Conservation (phyloP, 2,113 vertebrate genomes). For the Condylura cristata region DNA sequence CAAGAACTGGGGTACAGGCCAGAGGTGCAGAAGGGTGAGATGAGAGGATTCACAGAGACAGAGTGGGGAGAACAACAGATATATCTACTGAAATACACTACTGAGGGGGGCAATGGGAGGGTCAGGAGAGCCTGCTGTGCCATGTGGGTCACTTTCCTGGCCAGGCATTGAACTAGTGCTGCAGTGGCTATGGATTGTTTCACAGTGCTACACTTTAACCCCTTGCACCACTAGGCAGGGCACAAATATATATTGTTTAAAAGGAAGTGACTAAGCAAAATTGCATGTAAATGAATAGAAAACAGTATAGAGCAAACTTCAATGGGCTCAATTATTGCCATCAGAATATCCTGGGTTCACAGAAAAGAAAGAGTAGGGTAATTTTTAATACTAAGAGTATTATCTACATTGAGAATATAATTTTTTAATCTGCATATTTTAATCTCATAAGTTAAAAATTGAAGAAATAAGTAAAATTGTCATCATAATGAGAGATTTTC, state of each 20-base stretch:
- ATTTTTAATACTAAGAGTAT: constrained; percentile 17
- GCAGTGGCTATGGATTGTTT: too few relatives aligned
- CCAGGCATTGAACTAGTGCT: too few relatives aligned
- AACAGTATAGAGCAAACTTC: not conserved
- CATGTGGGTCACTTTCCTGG: too few relatives aligned
- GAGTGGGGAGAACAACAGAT: too few relatives aligned
- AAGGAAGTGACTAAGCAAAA: not conserved
- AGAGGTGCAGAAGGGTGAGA: too few relatives aligned
- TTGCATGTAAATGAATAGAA: not conserved
- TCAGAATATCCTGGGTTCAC: not conserved
- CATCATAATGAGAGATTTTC: constrained; percentile 2
- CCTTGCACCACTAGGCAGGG: too few relatives aligned
- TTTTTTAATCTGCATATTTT: constrained; percentile 33
- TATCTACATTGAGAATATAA: not conserved
- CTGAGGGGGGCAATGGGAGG: too few relatives aligned
- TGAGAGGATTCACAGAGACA: too few relatives aligned
- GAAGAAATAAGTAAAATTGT: not conserved
- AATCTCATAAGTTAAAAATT: constrained; percentile 19
- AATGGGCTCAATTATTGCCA: not conserved
- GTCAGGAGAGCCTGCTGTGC: too few relatives aligned
- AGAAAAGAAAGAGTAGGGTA: not conserved
- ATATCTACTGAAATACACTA: too few relatives aligned
- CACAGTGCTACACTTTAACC: too few relatives aligned
- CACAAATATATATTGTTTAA: not conserved
- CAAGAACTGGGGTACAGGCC: too few relatives aligned